These are phyloP conservation scores for Bombus huntii DNA, from an alignment of 1,140 invertebrate genomes.

Conservation along the genomic window DNA sequence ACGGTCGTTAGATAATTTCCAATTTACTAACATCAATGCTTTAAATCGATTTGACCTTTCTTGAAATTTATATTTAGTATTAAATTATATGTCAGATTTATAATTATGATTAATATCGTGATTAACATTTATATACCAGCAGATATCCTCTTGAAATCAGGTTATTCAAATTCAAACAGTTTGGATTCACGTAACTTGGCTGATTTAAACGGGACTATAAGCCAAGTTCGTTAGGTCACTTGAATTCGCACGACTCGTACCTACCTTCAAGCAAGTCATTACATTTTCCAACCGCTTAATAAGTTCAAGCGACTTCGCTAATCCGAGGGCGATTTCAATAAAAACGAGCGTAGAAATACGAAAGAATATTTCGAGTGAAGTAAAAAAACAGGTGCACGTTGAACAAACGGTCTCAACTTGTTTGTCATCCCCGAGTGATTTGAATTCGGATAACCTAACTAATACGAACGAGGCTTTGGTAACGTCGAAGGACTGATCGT, in stretches of 20 bases:
- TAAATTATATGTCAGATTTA: not conserved
- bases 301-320: too few species aligned
- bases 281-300: fast-evolving
- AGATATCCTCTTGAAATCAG: not conserved
- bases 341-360: not conserved
- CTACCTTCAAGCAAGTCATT: too few species aligned
- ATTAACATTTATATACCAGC: too few species aligned
- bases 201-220: not conserved
- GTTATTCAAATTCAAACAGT: not conserved
- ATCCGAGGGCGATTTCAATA: not conserved
- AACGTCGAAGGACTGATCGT: too few species aligned
- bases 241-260: not conserved
- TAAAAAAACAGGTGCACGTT: not conserved
- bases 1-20: too few species aligned
- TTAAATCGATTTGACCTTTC: not conserved
- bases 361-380: not conserved
- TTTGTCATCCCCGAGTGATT: not conserved
- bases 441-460: not conserved
- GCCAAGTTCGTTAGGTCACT: not conserved
- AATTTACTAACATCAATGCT: too few species aligned
- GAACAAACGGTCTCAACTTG: not conserved
- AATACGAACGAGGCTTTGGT: not conserved
- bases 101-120: not conserved
- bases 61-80: too few species aligned
- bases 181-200: not conserved